Evolutionary conservation across 2,888 invertebrate species (phyloP).

Genomic region (Arge pagana): DNA sequence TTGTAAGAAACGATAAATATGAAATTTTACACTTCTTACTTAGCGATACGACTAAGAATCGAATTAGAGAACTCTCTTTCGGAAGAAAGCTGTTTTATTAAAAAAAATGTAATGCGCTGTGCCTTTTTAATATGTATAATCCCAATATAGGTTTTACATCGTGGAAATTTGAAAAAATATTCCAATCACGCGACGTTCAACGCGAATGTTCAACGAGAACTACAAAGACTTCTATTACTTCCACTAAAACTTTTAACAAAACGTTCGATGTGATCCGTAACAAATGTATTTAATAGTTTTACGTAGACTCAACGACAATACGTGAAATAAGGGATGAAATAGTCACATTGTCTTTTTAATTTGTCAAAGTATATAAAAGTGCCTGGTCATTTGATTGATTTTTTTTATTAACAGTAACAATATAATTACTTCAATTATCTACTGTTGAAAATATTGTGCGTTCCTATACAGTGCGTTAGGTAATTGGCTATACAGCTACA

Average conservation of each 20-base stretch:
- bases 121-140: constrained; percentile 53
- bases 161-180: constrained; percentile 42
- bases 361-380: constrained; percentile 33
- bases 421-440: constrained; percentile 29
- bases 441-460: too few relatives aligned
- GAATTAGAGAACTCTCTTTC: too few relatives aligned
- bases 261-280: constrained; percentile 29
- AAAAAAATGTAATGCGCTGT: constrained; percentile 51
- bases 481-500: too few relatives aligned
- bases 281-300: constrained; percentile 31
- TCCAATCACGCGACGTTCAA: constrained; percentile 31
- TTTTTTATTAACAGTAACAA: constrained; percentile 37
- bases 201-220: constrained; percentile 42
- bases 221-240: too few relatives aligned
- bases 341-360: constrained; percentile 23
- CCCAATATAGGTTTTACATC: constrained; percentile 27
- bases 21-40: too few relatives aligned
- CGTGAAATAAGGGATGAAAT: background rate
- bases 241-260: constrained; percentile 40
- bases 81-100: constrained; percentile 40
- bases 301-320: constrained; percentile 11
- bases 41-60: too few relatives aligned
- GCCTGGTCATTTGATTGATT: constrained; percentile 40
- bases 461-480: too few relatives aligned
- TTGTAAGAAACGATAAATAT: too few relatives aligned